These are phyloP conservation scores for Theocolax elegans DNA, from an alignment of 1,140 invertebrate species.

Conservation along the genomic window DNA sequence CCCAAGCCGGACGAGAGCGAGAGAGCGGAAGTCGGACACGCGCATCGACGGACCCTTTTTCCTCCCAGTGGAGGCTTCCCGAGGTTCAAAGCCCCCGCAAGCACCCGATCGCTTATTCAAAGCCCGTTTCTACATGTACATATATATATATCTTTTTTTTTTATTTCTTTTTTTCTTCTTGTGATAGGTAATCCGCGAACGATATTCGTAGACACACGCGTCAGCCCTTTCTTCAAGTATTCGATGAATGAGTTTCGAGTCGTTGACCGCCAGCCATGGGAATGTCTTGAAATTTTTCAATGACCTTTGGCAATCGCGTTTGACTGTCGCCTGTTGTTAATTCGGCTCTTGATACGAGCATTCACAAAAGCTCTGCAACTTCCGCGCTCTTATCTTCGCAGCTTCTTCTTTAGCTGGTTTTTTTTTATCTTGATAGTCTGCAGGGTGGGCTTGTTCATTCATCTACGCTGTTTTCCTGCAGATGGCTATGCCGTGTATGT, in stretches of 20 bases:
- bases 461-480: too few species aligned
- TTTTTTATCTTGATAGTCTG: too few species aligned
- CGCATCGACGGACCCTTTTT: conserved; percentile 46
- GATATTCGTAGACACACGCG: conserved; percentile 12
- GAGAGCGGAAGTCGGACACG: conserved; percentile 49
- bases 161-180: background rate
- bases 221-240: background rate
- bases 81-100: conserved; percentile 57
- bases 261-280: too few species aligned
- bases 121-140: too few species aligned
- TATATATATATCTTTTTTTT: too few species aligned
- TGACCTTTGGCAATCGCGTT: conserved; percentile 26
- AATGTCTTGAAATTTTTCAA: too few species aligned
- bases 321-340: conserved; percentile 21
- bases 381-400: background rate
- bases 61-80: conserved; percentile 16
- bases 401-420: background rate
- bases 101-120: conserved; percentile 49
- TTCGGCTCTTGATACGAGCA: conserved; percentile 33
- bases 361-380: background rate
- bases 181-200: conserved; percentile 6
- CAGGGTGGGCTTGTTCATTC: too few species aligned
- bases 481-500: too few species aligned
- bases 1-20: conserved; percentile 27
- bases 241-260: background rate